Base-by-base conservation (phyloP, 2,113 vertebrate species). In the Cyanoramphus novaezelandiae region DNA sequence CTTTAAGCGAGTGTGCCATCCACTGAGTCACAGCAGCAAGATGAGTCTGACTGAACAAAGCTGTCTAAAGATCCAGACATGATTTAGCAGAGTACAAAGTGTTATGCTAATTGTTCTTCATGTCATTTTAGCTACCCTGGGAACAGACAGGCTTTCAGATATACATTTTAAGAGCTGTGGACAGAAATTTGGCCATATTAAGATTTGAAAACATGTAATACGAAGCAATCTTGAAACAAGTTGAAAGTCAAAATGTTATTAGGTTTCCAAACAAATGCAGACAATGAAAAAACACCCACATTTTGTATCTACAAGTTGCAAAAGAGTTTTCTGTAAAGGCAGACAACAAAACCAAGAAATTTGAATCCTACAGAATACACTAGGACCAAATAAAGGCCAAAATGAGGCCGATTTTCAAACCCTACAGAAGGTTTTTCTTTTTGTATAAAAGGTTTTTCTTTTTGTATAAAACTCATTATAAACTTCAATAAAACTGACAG, bases 1-100 rank as follows among this genome's bases (percentile, higher is more conserved):
- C 68, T 53, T 84, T 10, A 31, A 78, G 64, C 3, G 1, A 37
- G 31, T 11, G 78, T 87, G 93, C 94, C 94, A 94, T 97, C 95
- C 39, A 71, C 86, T 88, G 95, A 97, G 95, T 92, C 95, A 93
- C 83, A 53, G 62, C 80, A 77, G 59, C 92, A 95, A 95, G 94
- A 97, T 1, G 37, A 93, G 74, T 13, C 33, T 16, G n/a, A 81
- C 65, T 90, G 93, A 92, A 71, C 80, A 92, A 87, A 93, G 86
- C 85, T 91, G 81, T 67, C 82, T 82, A 28, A 43, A 75, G 81
- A 96, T 69, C 31, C 75, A 84, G 68, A 77, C 80, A n/a, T 0
- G 59, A 86, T 79, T 91, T 76, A 94, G 74, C 20, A 3, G 1
- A 33, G 77, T 80, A 80, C 62, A 33, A 91, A 93, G 74, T 11